Conservation (phyloP, 2,797 vertebrate species). For the Rhinichthys osculus region DNA sequence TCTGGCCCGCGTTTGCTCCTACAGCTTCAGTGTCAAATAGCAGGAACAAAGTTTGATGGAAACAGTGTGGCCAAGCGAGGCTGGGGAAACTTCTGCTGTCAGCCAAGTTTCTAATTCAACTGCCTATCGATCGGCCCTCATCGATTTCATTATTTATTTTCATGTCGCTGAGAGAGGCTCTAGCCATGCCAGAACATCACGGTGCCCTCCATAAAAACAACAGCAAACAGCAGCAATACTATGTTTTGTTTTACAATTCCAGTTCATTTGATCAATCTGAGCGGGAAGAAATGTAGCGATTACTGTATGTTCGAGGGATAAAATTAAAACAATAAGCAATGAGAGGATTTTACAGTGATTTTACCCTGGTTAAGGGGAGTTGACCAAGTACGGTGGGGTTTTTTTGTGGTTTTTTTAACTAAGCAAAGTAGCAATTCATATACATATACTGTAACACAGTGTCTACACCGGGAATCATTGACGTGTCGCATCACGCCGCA, state of each 20-base stretch:
- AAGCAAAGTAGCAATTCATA: background rate
- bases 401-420: background rate
- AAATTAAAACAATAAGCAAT: background rate
- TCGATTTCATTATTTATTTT: conserved; percentile 71
- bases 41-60: conserved; percentile 56
- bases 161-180: conserved; percentile 47
- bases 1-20: conserved; percentile 22
- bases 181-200: conserved; percentile 15
- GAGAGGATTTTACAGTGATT: background rate
- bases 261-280: background rate
- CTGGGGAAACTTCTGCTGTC: conserved; percentile 53
- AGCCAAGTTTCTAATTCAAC: conserved; percentile 65
- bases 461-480: no score
- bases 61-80: conserved; percentile 34
- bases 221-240: background rate
- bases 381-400: background rate
- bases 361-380: background rate
- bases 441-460: background rate
- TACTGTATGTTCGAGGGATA: background rate
- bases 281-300: background rate
- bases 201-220: conserved; percentile 7
- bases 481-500: no score
- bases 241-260: conserved; percentile 8
- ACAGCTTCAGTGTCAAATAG: conserved; percentile 45
- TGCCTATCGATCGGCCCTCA: conserved; percentile 63